Evolutionary conservation across 2,797 vertebrate species (phyloP).

Genomic region (Cossypha caffra): DNA sequence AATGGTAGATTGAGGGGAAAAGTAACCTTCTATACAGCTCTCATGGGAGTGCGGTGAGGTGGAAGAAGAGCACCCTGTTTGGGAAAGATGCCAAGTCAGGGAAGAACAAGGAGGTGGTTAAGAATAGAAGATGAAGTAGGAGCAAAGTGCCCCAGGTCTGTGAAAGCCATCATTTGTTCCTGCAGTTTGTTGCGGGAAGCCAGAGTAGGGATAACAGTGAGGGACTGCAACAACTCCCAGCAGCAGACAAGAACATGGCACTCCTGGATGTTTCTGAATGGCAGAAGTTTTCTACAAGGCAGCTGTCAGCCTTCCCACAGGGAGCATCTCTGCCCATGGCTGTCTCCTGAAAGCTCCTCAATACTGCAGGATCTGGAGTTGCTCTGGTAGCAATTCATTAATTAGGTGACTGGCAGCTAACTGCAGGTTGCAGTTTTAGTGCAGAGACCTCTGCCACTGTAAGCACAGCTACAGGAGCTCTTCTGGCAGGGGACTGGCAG

Average conservation of each 20-base stretch:
- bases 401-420: neutral
- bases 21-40: fast-evolving
- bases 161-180: neutral
- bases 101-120: neutral
- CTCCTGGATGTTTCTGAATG: neutral
- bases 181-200: neutral
- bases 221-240: neutral
- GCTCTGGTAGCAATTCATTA: neutral
- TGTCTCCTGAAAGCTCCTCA: neutral
- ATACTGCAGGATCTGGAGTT: neutral
- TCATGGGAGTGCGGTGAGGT: neutral
- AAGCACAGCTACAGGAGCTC: neutral
- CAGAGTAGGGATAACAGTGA: neutral
- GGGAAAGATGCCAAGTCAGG: neutral
- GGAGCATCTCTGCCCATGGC: neutral
- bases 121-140: neutral
- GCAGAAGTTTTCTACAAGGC: neutral
- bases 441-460: neutral
- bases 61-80: neutral
- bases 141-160: neutral
- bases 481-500: constrained; percentile 8
- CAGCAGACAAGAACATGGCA: neutral
- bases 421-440: neutral
- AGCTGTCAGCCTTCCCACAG: neutral
- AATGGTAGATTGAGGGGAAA: neutral